These are phyloP conservation scores for Columba livia DNA, from an alignment of 2,113 vertebrate species.

Conservation along the genomic window DNA sequence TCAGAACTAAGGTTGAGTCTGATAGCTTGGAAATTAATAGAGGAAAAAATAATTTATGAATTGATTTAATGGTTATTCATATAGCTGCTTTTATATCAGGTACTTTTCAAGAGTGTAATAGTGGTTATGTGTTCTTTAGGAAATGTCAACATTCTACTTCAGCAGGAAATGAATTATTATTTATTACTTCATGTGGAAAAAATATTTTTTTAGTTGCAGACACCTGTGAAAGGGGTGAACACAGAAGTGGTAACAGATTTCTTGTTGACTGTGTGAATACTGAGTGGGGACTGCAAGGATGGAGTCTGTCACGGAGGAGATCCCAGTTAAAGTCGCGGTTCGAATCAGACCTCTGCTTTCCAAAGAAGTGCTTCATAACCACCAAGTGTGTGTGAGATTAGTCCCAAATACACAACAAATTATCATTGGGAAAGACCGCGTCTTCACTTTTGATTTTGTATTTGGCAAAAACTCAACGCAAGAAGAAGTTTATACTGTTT, in stretches of 20 bases:
- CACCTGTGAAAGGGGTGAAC: not conserved
- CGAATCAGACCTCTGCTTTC: conserved; percentile 88
- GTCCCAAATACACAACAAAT: conserved; percentile 82
- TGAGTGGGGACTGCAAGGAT: not conserved
- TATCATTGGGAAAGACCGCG: conserved; percentile 81
- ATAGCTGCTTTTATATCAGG: not conserved
- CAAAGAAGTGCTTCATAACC: conserved; percentile 84
- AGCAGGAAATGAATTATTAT: not conserved
- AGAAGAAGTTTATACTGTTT: conserved; percentile 83
- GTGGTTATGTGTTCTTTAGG: not conserved
- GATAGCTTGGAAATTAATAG: not conserved
- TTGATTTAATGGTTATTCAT: not conserved
- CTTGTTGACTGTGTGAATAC: not conserved
- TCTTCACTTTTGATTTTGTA: conserved; percentile 88
- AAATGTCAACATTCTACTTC: not conserved
- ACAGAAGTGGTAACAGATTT: not conserved
- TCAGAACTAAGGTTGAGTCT: not conserved
- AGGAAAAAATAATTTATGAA: not conserved
- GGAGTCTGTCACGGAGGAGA: conserved; percentile 79
- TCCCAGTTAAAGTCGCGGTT: conserved; percentile 86
- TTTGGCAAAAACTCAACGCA: conserved; percentile 86
- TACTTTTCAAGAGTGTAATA: not conserved
- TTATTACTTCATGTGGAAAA: not conserved
- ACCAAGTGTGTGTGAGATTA: conserved; percentile 83
- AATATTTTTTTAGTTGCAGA: conserved; percentile 28